Percentiles rank a stretch among this genome's conserved stretches.
These are phyloP conservation scores for Eucidaris tribuloides DNA, from an alignment of 35 echinoderm and acorn worm species.

Conservation along the genomic window DNA sequence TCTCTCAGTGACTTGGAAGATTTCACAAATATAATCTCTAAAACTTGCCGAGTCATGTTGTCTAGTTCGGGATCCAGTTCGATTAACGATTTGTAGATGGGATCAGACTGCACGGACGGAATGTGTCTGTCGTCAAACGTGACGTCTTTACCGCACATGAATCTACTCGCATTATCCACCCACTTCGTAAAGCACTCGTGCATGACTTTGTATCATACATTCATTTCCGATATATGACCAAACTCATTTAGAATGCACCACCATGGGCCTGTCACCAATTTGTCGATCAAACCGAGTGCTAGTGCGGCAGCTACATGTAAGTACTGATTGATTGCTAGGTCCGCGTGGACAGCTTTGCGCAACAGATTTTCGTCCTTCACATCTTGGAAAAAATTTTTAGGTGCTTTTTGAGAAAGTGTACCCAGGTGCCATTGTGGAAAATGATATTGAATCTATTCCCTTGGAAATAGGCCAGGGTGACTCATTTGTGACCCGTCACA, in stretches of 20 bases:
- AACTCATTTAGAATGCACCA: constrained; percentile 43
- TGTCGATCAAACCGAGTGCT: constrained; percentile 60
- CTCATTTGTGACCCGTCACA: no score
- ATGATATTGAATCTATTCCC: constrained; percentile 79
- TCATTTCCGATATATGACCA: constrained; percentile 37
- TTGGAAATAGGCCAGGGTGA: constrained; percentile 43
- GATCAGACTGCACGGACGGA: background rate
- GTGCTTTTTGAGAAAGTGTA: constrained; percentile 3
- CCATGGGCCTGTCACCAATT: constrained; percentile 54
- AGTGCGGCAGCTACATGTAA: background rate
- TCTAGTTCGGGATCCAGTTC: background rate
- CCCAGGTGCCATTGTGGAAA: constrained; percentile 49
- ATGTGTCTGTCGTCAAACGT: constrained; percentile 22
- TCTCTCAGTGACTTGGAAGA: background rate
- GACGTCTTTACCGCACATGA: constrained; percentile 38
- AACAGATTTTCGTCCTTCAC: background rate
- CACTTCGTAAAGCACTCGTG: constrained; percentile 35
- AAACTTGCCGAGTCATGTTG: background rate
- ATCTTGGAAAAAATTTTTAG: constrained; percentile 31
- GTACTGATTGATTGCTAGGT: constrained; percentile 33
- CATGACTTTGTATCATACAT: constrained; percentile 15
- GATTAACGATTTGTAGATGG: background rate
- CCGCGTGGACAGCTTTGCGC: constrained; percentile 39
- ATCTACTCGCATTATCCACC: constrained; percentile 26
- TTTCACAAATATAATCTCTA: background rate